These are phyloP conservation scores for Oceanites oceanicus DNA, from an alignment of 2,113 vertebrate species.

Conservation along the genomic window DNA sequence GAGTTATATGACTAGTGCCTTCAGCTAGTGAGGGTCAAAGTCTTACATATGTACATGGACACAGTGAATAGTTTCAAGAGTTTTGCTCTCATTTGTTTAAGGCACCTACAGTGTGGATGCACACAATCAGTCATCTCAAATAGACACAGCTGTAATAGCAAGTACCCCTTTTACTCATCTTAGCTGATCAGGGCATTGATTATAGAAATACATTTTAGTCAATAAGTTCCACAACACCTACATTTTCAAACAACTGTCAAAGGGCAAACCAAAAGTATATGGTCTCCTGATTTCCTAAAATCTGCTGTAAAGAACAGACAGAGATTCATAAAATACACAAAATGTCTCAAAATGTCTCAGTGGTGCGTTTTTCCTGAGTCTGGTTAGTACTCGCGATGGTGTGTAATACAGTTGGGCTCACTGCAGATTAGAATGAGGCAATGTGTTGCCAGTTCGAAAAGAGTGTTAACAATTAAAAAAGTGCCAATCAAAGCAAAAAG, in stretches of 20 bases:
- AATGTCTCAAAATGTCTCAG: background rate
- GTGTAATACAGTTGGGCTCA: background rate
- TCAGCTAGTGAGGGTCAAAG: background rate
- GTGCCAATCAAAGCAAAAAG: slow-evolving; percentile 25
- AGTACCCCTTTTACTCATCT: background rate
- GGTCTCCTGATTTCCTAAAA: background rate
- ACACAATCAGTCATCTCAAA: background rate
- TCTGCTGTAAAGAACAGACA: background rate
- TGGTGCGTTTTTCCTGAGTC: background rate
- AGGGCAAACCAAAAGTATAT: background rate
- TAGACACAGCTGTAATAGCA: background rate
- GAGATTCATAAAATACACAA: background rate
- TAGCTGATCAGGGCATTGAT: background rate
- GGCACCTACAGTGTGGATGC: background rate
- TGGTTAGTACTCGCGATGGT: accelerated
- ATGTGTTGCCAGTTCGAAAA: slow-evolving; percentile 52
- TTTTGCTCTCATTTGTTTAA: background rate
- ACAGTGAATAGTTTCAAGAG: background rate
- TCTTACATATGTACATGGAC: background rate
- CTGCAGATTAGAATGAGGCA: slow-evolving; percentile 47
- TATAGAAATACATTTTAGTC: background rate
- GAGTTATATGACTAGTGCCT: background rate
- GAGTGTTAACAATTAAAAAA: slow-evolving; percentile 64
- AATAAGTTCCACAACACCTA: background rate
- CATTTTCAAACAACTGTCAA: background rate